phyloP scores from a whole-genome alignment of 2,113 vertebrate genomes.

The Eurystomus gularis region DNA sequence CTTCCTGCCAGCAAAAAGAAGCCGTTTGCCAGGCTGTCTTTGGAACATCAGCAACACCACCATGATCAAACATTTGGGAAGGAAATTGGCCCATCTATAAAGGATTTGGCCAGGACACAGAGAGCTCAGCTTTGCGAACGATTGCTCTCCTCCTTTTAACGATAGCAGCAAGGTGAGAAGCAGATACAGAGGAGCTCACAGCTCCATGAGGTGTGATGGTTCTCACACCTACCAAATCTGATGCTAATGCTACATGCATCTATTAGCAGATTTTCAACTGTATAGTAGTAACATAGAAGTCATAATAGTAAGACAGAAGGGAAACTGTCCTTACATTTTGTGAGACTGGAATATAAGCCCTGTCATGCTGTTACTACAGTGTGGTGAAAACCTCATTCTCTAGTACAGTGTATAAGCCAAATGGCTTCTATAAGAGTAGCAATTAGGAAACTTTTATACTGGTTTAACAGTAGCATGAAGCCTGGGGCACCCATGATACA shows the following conservation, averaged over 20 bases:
- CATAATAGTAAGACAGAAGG: not conserved
- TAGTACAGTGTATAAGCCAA: not conserved
- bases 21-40: not conserved
- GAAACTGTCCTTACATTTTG: not conserved
- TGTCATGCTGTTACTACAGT: not conserved
- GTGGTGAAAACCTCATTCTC: not conserved
- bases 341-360: not conserved
- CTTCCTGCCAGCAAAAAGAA: conserved; percentile 13
- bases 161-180: conserved; percentile 36
- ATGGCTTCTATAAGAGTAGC: not conserved
- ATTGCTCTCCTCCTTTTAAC: not conserved
- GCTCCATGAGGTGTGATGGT: not conserved
- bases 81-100: conserved; percentile 55
- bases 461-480: not conserved
- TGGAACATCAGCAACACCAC: conserved; percentile 30
- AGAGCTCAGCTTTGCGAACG: not conserved
- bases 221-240: conserved; percentile 20
- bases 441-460: not conserved
- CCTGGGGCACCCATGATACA: not conserved
- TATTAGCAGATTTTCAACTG: not conserved
- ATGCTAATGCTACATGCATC: not conserved
- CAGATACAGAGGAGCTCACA: conserved; percentile 36
- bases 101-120: conserved; percentile 19
- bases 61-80: conserved; percentile 52
- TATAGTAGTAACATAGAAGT: not conserved